Evolutionary conservation across 2,113 vertebrate genomes (phyloP).

Genomic region (Coregonus clupeaformis): DNA sequence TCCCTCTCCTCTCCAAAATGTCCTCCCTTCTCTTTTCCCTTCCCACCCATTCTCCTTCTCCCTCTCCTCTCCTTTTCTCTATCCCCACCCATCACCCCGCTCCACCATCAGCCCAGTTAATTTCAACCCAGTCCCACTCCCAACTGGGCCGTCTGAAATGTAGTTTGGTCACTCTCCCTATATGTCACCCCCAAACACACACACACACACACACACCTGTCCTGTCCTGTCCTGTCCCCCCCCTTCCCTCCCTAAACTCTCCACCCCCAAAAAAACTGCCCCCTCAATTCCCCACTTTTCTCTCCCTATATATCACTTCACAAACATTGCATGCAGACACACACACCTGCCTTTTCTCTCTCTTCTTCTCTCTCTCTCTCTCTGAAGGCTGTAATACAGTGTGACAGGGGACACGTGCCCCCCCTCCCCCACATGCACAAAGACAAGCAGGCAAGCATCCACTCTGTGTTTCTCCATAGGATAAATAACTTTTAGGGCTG

Average conservation of each 20-base stretch:
- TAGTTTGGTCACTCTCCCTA: too few species aligned
- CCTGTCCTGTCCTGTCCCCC: too few species aligned
- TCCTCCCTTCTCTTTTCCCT: not conserved
- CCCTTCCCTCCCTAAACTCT: too few species aligned
- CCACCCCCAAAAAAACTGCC: too few species aligned
- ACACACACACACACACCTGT: conserved; percentile 10
- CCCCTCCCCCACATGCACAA: conserved; percentile 12
- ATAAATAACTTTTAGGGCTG: too few species aligned
- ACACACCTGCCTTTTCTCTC: not conserved
- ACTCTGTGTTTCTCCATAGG: not conserved
- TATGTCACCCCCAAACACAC: not conserved
- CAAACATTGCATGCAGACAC: too few species aligned
- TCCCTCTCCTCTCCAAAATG: not conserved
- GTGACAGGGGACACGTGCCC: not conserved
- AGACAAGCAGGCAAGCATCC: not conserved
- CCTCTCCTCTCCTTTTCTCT: not conserved
- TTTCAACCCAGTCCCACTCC: too few species aligned
- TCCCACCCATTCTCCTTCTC: not conserved
- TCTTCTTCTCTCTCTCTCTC: not conserved
- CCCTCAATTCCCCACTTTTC: too few species aligned
- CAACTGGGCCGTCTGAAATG: not conserved
- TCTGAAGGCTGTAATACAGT: not conserved
- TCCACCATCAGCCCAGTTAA: too few species aligned
- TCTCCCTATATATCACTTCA: too few species aligned
- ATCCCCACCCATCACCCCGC: not conserved